Evolutionary conservation across 2,888 invertebrate genomes (phyloP), one percentile per base, ranked within the genome.

Genomic region (Aspidiotus rigidus): DNA sequence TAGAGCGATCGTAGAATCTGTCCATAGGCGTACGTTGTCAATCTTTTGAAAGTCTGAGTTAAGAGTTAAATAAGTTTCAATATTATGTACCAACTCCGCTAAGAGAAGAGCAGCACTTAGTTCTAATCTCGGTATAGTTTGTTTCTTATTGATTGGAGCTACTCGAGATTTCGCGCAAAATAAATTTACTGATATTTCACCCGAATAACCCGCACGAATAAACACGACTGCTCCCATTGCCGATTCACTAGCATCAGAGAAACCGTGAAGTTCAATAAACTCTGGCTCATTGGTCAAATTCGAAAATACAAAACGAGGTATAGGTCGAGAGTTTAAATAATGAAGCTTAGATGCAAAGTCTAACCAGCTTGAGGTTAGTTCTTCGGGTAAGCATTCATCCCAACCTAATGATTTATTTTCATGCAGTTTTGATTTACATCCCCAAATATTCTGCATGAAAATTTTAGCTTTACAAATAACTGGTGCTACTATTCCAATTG

Each of bases 1-100:
- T 39, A 73, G 53, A 1, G 69, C 71, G 10, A 69, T 71, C 0
- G 62, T 69, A 7, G 62, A 70, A 41, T 71, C 71, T 13, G 70
- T 64, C 70, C 71, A 71, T 6, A 62, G 17, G 8, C 62, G 8
- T 7, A 16, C 9, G 7, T 10, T 9, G 11, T 49, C 49, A 49
- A 28, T 16, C 6, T 40, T n/a, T n/a, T n/a, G n/a, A n/a, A n/a
- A n/a, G n/a, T n/a, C n/a, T n/a, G n/a, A n/a, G n/a, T n/a, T n/a
- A n/a, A n/a, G n/a, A n/a, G n/a, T n/a, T n/a, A n/a, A n/a, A n/a
- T n/a, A 15, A 49, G 10, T 11, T 13, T n/a, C 10, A 49, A 16
- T 16, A 10, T 56, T 15, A 16, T 56, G 15, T 15, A 10, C n/a
- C 10, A 56, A 16, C 17, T 56, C 17, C 9, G 16, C 56, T n/a